phyloP scores from a whole-genome alignment of 2,797 vertebrate genomes.

The Enteromius thamalakanensis region DNA sequence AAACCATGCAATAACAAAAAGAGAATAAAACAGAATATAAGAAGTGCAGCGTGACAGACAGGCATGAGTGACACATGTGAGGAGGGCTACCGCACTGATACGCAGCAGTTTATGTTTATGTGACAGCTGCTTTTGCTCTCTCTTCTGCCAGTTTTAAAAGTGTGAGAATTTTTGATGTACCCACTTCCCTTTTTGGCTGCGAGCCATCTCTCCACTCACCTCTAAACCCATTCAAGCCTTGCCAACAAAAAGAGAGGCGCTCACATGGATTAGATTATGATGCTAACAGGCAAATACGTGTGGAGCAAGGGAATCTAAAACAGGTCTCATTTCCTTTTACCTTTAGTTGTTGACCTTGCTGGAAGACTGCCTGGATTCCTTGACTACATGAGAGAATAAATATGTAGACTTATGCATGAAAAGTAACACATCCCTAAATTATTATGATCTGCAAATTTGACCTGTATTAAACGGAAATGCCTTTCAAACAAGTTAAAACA shows the following conservation, averaged over 20 bases:
- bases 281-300: constrained; percentile 27
- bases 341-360: constrained; percentile 44
- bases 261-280: constrained; percentile 27
- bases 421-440: constrained; percentile 30
- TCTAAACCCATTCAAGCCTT: constrained; percentile 32
- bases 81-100: constrained; percentile 13
- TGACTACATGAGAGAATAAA: constrained; percentile 9
- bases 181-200: constrained; percentile 22
- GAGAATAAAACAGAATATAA: constrained; percentile 3
- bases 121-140: constrained; percentile 40
- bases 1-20: constrained; percentile 1
- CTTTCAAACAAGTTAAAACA: not conserved
- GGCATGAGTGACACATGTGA: constrained; percentile 36
- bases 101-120: constrained; percentile 36
- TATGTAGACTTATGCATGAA: constrained; percentile 2
- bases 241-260: constrained; percentile 19
- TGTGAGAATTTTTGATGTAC: constrained; percentile 27
- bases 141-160: constrained; percentile 34
- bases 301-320: constrained; percentile 34
- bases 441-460: constrained; percentile 25
- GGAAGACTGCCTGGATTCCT: constrained; percentile 26
- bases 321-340: constrained; percentile 26
- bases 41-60: constrained; percentile 35
- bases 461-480: not conserved
- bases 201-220: constrained; percentile 32